Conservation (phyloP, 2,113 vertebrate species). For the Callionymus lyra region DNA sequence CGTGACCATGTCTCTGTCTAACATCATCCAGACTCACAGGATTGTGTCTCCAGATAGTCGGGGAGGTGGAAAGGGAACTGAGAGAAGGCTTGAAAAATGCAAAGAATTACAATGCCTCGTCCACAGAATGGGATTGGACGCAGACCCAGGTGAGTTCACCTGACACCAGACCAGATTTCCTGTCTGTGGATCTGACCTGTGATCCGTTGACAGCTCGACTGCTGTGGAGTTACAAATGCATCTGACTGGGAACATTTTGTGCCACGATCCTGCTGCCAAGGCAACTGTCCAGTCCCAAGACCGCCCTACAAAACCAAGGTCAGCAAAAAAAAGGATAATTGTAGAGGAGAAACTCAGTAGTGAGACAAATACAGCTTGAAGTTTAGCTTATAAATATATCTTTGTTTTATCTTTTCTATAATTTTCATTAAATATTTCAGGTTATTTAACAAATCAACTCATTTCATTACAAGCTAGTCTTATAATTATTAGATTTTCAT, state of each 20-base stretch:
- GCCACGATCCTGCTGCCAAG: slow-evolving; percentile 30
- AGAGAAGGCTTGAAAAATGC: fast-evolving
- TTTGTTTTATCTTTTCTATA: too few species aligned
- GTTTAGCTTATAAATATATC: too few species aligned
- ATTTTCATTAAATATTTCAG: too few species aligned
- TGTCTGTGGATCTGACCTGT: background rate
- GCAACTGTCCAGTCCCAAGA: fast-evolving
- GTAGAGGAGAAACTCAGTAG: too few species aligned
- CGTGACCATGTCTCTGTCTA: too few species aligned
- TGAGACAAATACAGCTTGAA: too few species aligned
- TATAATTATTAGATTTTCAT: too few species aligned
- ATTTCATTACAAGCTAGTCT: too few species aligned
- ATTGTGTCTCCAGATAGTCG: slow-evolving; percentile 30
- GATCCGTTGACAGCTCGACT: slow-evolving; percentile 31
- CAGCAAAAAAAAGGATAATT: too few species aligned
- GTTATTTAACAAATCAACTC: too few species aligned
- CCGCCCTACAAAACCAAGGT: background rate
- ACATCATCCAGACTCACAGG: too few species aligned
- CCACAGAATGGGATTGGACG: slow-evolving; percentile 43
- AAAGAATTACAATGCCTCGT: fast-evolving
- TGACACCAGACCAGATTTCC: background rate
- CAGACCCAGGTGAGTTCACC: slow-evolving; percentile 42
- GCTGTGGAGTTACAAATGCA: slow-evolving; percentile 47
- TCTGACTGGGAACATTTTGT: slow-evolving; percentile 29
- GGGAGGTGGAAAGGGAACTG: slow-evolving; percentile 4